These are phyloP conservation scores for Chloroceryle inda DNA, from an alignment of 2,797 vertebrate species.

Conservation along the genomic window DNA sequence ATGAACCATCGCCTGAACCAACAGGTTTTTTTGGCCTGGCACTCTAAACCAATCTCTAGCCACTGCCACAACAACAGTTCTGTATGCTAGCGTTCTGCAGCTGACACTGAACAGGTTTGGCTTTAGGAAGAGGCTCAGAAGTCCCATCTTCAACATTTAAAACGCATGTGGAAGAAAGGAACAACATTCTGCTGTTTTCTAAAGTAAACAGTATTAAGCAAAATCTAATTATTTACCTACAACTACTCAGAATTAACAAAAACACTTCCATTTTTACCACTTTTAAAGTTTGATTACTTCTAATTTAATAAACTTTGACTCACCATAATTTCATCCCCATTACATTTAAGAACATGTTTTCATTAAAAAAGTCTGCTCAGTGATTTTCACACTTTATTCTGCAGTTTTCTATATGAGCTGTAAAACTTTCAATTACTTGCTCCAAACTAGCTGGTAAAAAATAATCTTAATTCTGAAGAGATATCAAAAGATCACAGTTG, in stretches of 20 bases:
- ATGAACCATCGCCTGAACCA: neutral
- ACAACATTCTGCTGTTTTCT: neutral
- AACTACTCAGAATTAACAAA: neutral
- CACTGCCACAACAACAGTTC: neutral
- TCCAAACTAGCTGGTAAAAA: neutral
- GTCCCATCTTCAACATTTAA: neutral
- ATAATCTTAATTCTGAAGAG: neutral
- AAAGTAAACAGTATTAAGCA: neutral
- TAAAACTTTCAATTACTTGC: slow-evolving; percentile 13
- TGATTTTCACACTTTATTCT: slow-evolving; percentile 47
- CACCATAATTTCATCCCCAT: slow-evolving; percentile 17
- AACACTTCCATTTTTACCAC: neutral
- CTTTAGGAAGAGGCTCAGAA: neutral
- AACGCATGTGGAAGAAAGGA: neutral
- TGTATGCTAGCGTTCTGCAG: neutral
- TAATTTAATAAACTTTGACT: slow-evolving; percentile 39
- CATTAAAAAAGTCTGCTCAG: slow-evolving; percentile 12
- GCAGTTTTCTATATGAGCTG: neutral
- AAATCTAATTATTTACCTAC: neutral
- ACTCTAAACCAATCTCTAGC: neutral
- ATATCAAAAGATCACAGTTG: neutral
- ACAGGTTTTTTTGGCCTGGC: neutral
- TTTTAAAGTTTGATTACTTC: slow-evolving; percentile 8
- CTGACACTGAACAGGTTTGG: neutral
- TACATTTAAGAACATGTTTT: slow-evolving; percentile 32